These are phyloP conservation scores for Liolophura sinensis DNA, from an alignment of 1,140 invertebrate species.

Conservation along the genomic window DNA sequence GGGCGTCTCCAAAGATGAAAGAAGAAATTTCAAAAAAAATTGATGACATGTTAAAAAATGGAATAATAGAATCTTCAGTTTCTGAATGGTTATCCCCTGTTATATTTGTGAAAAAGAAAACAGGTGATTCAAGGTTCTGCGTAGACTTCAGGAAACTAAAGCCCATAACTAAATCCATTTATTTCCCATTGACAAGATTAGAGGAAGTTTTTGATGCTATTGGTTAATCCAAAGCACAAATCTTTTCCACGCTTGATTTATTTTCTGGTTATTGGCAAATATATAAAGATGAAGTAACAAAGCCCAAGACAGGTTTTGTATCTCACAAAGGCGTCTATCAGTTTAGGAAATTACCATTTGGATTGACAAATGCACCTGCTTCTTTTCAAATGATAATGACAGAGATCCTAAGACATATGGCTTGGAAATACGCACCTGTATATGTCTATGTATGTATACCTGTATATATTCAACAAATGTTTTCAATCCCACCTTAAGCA, in stretches of 20 bases:
- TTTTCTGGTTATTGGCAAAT: constrained; percentile 6
- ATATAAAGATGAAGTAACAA: constrained; percentile 1
- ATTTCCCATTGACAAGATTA: constrained; percentile 14
- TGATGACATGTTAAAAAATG: constrained; percentile 14
- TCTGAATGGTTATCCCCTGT: constrained; percentile 13
- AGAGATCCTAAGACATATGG: constrained; percentile 1
- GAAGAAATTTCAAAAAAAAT: constrained; percentile 7
- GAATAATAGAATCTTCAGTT: constrained; percentile 11
- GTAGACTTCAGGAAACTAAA: constrained; percentile 12
- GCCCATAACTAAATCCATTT: constrained; percentile 10
- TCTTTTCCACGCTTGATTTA: constrained; percentile 4
- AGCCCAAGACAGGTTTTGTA: constrained; percentile 6
- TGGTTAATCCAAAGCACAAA: constrained; percentile 5
- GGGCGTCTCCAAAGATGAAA: constrained; percentile 9
- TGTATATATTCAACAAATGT: neutral
- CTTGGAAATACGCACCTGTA: constrained; percentile 2
- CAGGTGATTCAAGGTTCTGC: constrained; percentile 5
- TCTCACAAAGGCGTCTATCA: neutral
- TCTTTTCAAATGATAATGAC: constrained; percentile 11
- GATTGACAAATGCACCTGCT: neutral
- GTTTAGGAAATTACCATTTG: neutral
- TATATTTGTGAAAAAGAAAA: constrained; percentile 14
- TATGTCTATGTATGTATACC: constrained; percentile 6
- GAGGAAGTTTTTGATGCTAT: constrained; percentile 13
- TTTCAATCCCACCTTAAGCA: constrained; percentile 9